Percentiles rank a stretch among this genome's conserved stretches.
Evolutionary conservation across 2,113 vertebrate genomes (phyloP).

Genomic region (Pollimyrus isidori): DNA sequence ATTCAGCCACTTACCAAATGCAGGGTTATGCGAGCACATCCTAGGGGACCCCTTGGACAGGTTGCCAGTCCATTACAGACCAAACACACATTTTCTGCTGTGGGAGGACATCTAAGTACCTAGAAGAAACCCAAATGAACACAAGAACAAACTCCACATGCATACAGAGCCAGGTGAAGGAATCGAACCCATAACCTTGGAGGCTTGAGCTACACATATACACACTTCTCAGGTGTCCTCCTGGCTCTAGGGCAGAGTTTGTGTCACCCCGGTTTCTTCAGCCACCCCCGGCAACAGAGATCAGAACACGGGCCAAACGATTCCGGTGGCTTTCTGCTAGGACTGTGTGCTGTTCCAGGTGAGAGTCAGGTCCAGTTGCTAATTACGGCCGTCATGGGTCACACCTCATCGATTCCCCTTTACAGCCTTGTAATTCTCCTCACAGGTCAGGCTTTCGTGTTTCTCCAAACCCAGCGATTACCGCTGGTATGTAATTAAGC

Average conservation of each 20-base stretch:
- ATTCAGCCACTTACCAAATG: background rate
- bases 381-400: background rate
- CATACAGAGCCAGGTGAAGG: background rate
- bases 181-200: background rate
- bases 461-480: slow-evolving; percentile 12
- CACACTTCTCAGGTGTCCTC: background rate
- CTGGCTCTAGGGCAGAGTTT: background rate
- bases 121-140: background rate
- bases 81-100: background rate
- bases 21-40: background rate
- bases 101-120: background rate
- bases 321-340: background rate
- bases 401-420: background rate
- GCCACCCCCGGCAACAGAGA: background rate
- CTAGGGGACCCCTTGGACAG: background rate
- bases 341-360: background rate
- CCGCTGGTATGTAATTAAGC: slow-evolving; percentile 26
- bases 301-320: background rate
- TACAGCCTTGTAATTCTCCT: background rate
- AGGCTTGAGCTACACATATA: background rate
- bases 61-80: background rate
- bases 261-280: background rate
- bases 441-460: background rate
- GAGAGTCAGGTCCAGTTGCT: background rate
- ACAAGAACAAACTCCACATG: background rate